phyloP scores from a whole-genome alignment of 2,797 vertebrate genomes.

The Pitangus sulphuratus region DNA sequence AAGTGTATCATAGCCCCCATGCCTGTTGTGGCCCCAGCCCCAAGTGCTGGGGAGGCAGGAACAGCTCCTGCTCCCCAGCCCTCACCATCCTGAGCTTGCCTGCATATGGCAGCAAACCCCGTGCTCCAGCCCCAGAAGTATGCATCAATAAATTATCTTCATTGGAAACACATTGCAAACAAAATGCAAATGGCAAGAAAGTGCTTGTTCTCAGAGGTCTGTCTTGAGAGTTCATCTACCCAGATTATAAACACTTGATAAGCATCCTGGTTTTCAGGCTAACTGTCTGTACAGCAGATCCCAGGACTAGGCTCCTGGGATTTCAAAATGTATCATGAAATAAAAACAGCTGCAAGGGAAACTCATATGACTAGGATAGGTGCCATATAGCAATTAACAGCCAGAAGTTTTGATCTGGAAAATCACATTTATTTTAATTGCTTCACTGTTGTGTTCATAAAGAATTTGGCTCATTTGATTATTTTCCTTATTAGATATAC shows the following conservation, averaged over 20 bases:
- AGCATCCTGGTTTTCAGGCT: constrained; percentile 59
- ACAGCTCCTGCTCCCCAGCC: not conserved
- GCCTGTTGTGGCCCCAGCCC: not conserved
- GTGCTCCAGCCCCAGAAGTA: not conserved
- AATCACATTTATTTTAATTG: constrained; percentile 75
- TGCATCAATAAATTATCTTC: constrained; percentile 49
- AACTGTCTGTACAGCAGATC: constrained; percentile 74
- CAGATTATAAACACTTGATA: constrained; percentile 48
- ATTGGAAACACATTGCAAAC: constrained; percentile 63
- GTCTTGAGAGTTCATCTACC: constrained; percentile 25
- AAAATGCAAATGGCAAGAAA: constrained; percentile 34
- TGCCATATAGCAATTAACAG: constrained; percentile 61
- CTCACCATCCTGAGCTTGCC: not conserved
- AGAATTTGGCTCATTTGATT: constrained; percentile 55
- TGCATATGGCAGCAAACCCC: not conserved
- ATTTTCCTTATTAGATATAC: constrained; percentile 67
- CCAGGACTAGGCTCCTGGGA: constrained; percentile 62
- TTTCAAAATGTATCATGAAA: constrained; percentile 72
- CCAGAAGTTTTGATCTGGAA: constrained; percentile 71
- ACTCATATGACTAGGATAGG: constrained; percentile 76
- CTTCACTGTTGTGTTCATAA: constrained; percentile 59
- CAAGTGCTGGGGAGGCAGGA: not conserved
- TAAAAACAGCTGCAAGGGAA: constrained; percentile 81
- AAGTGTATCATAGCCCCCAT: too few species aligned
- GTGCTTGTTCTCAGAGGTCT: constrained; percentile 26